Conservation (phyloP, 1,140 invertebrate genomes). For the Trichogramma pretiosum region DNA sequence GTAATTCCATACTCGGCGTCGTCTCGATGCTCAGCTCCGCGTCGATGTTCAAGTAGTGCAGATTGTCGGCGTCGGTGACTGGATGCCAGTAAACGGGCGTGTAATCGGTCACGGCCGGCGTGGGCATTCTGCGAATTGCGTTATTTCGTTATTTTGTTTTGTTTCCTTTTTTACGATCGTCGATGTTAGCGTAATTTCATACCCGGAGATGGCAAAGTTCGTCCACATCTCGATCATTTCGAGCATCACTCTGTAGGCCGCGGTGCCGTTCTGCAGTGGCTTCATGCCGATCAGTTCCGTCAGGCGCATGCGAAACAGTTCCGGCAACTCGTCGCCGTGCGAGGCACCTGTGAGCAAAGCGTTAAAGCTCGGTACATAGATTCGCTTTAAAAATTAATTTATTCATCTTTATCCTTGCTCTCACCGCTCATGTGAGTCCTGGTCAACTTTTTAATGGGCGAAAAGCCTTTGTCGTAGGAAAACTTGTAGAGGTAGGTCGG, state of each 20-base stretch:
- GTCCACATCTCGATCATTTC: neutral
- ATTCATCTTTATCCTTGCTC: too few relatives aligned
- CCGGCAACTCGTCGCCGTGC: neutral
- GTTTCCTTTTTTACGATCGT: neutral
- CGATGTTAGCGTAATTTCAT: neutral
- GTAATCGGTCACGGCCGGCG: neutral
- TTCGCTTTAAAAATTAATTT: too few relatives aligned
- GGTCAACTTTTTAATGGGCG: constrained; percentile 13
- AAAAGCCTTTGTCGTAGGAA: constrained; percentile 26
- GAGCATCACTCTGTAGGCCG: neutral
- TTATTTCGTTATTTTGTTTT: neutral
- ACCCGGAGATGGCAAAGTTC: neutral
- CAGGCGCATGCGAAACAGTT: neutral
- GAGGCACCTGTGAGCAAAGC: neutral
- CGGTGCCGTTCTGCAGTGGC: neutral
- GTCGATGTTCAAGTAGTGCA: neutral
- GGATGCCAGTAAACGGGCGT: neutral
- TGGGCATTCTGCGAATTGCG: neutral
- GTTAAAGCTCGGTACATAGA: neutral
- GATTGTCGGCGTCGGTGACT: neutral
- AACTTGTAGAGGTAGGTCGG: constrained; percentile 46
- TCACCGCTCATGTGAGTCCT: neutral
- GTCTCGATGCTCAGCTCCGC: neutral
- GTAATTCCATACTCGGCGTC: neutral
- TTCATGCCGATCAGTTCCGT: too few relatives aligned